Percentiles rank a stretch among this genome's conserved stretches.
These are phyloP conservation scores for Calyptommatus sinebrachiatus DNA, from an alignment of 2,113 vertebrate species.

Conservation along the genomic window DNA sequence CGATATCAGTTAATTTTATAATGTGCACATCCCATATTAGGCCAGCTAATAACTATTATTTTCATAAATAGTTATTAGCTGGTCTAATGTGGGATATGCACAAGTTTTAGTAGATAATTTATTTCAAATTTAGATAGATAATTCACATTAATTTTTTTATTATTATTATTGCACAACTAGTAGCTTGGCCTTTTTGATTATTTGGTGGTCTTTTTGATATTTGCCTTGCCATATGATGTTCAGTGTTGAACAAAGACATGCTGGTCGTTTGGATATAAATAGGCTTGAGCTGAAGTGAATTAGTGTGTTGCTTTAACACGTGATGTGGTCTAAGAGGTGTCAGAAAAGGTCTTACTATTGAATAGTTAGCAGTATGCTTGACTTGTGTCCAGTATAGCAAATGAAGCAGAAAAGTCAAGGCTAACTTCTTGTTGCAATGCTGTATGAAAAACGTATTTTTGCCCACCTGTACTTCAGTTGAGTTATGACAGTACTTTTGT, in stretches of 20 bases:
- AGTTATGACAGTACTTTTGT: slow-evolving; percentile 37
- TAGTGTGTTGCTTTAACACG: slow-evolving; percentile 5
- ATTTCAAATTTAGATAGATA: neutral
- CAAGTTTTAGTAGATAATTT: neutral
- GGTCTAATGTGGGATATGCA: neutral
- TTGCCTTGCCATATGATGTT: neutral
- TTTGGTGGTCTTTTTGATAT: neutral
- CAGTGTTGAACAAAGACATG: neutral
- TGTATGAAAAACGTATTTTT: slow-evolving; percentile 23
- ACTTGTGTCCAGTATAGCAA: slow-evolving; percentile 22
- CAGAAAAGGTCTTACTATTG: slow-evolving; percentile 8
- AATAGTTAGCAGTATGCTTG: slow-evolving; percentile 29
- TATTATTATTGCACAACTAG: neutral
- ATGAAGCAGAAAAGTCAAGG: slow-evolving; percentile 24
- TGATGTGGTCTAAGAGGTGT: neutral
- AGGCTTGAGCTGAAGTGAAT: neutral
- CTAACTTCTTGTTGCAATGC: slow-evolving; percentile 26
- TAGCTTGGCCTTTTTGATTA: neutral
- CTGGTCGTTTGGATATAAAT: neutral
- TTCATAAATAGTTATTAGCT: neutral
- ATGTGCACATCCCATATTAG: neutral
- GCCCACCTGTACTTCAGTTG: slow-evolving; percentile 25
- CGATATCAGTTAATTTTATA: neutral
- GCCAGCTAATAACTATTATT: neutral
- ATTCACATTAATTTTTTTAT: neutral